Evolutionary conservation across 2,888 invertebrate species (phyloP).

Genomic region (Folsomia candida): DNA sequence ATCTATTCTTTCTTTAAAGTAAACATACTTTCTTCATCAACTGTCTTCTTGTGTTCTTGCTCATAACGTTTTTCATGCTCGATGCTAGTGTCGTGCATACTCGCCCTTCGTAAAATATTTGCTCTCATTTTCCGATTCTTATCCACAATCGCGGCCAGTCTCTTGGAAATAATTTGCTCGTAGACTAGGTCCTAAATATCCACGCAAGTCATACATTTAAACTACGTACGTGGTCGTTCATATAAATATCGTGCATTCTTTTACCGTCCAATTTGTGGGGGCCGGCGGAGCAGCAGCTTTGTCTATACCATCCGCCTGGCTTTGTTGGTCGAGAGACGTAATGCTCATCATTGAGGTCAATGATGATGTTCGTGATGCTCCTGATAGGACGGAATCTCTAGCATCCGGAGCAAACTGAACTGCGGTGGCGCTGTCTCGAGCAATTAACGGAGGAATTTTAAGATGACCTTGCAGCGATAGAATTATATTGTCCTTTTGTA

Average conservation of each 20-base stretch:
- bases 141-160: slow-evolving; percentile 37
- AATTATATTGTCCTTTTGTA: slow-evolving; percentile 25
- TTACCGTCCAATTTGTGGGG: not conserved
- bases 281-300: not conserved
- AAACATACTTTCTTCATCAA: not conserved
- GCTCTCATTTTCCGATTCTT: slow-evolving; percentile 34
- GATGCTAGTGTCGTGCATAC: not conserved
- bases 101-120: slow-evolving; percentile 33
- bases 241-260: no score
- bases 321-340: not conserved
- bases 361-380: not conserved
- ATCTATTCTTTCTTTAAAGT: not conserved
- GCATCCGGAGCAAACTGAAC: not conserved
- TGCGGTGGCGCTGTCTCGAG: not conserved
- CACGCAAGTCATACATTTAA: no score
- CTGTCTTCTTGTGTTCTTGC: not conserved
- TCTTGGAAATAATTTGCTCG: slow-evolving; percentile 38
- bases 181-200: slow-evolving; percentile 32
- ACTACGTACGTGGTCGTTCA: no score
- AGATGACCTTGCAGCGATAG: slow-evolving; percentile 29
- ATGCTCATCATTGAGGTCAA: not conserved
- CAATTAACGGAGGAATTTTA: slow-evolving; percentile 23
- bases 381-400: not conserved
- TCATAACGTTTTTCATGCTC: not conserved
- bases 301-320: not conserved